Evolutionary conservation across 2,888 invertebrate species (phyloP).

Genomic region (Xestoiulus laeticollis): DNA sequence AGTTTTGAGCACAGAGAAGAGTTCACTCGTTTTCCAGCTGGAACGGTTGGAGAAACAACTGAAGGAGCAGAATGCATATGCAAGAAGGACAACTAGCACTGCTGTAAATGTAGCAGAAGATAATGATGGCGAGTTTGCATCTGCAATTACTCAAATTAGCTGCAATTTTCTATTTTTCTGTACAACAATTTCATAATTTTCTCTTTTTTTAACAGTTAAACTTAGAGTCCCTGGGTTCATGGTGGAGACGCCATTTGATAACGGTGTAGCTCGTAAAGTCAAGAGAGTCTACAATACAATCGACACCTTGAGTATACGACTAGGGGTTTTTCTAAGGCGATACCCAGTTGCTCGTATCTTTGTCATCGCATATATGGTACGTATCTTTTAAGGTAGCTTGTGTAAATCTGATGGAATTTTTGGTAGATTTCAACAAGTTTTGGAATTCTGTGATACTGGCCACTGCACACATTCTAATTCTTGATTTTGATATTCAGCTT

Average conservation of each 20-base stretch:
- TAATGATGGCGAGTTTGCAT: slow-evolving; percentile 47
- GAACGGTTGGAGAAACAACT: slow-evolving; percentile 77
- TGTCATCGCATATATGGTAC: slow-evolving; percentile 82
- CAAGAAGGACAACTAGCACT: slow-evolving; percentile 16
- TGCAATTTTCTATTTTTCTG: neutral
- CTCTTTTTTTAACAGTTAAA: slow-evolving; percentile 66
- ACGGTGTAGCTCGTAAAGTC: slow-evolving; percentile 76
- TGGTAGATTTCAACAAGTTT: too few relatives aligned
- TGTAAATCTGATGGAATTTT: too few relatives aligned
- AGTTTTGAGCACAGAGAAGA: slow-evolving; percentile 81
- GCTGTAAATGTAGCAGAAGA: slow-evolving; percentile 54
- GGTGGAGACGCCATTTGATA: slow-evolving; percentile 79
- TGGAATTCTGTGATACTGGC: too few relatives aligned
- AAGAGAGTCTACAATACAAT: slow-evolving; percentile 80
- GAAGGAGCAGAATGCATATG: slow-evolving; percentile 47
- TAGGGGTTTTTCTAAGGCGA: slow-evolving; percentile 80
- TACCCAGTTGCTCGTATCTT: slow-evolving; percentile 84
- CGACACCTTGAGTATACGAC: slow-evolving; percentile 79
- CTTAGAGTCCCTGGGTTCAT: slow-evolving; percentile 76
- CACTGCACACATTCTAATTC: too few relatives aligned
- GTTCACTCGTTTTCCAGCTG: slow-evolving; percentile 82
- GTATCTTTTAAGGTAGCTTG: slow-evolving; percentile 56
- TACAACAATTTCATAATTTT: neutral
- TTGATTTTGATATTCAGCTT: too few relatives aligned
- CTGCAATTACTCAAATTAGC: too few relatives aligned